Percentiles rank a stretch among this genome's conserved stretches.
These are phyloP conservation scores for Dallia pectoralis DNA, from an alignment of 2,797 vertebrate genomes.

Conservation along the genomic window DNA sequence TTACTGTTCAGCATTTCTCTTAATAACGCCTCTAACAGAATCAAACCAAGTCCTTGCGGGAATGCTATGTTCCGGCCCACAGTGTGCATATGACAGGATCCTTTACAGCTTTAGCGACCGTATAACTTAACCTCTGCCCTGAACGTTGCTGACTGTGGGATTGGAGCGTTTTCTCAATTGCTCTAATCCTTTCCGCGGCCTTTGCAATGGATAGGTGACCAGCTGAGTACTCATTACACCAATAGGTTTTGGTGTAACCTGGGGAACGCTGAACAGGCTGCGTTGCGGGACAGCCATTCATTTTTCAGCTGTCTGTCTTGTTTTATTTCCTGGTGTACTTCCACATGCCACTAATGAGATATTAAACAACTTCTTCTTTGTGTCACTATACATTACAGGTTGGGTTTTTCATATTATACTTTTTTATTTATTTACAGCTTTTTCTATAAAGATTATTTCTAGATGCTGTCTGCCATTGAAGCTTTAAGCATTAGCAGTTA, in stretches of 20 bases:
- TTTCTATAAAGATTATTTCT: too few relatives aligned
- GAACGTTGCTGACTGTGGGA: slow-evolving; percentile 61
- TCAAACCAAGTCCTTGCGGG: slow-evolving; percentile 25
- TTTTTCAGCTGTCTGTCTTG: background rate
- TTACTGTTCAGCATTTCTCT: background rate
- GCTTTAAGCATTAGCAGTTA: too few relatives aligned
- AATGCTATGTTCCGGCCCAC: slow-evolving; percentile 39
- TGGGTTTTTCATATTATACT: background rate
- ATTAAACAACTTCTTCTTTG: background rate
- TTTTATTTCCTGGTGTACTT: background rate
- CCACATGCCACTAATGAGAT: background rate
- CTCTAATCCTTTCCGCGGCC: slow-evolving; percentile 53
- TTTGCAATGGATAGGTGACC: slow-evolving; percentile 17
- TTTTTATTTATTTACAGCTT: background rate
- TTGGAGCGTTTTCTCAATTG: slow-evolving; percentile 52
- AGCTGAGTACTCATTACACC: background rate
- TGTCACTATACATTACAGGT: background rate
- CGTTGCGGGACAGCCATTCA: background rate
- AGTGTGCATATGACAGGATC: slow-evolving; percentile 27
- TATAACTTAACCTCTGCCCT: slow-evolving; percentile 24
- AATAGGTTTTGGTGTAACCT: background rate
- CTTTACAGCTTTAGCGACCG: slow-evolving; percentile 19
- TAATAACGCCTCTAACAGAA: background rate
- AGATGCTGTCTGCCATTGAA: too few relatives aligned
- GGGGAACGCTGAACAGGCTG: background rate